Conservation (phyloP, 2,113 vertebrate genomes). For the Origma solitaria region DNA sequence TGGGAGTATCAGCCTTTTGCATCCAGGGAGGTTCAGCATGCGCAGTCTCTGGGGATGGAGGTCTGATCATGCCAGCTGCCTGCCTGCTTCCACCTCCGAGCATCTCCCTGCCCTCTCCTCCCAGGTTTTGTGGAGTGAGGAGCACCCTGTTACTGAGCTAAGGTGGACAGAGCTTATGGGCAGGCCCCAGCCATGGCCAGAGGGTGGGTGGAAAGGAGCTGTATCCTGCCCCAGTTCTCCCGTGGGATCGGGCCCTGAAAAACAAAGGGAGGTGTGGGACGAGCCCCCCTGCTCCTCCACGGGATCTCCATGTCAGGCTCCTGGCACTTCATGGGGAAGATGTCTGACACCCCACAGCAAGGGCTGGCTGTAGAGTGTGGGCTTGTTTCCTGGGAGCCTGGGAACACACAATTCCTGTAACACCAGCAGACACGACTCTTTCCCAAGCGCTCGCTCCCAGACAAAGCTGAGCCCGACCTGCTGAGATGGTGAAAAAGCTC, state of each 20-base stretch:
- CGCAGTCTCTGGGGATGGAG: neutral
- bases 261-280: neutral
- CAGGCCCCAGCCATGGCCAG: neutral
- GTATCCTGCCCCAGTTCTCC: neutral
- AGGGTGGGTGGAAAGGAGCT: neutral
- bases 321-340: neutral
- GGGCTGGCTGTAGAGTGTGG: neutral
- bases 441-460: neutral
- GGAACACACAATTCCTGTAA: neutral
- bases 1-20: neutral
- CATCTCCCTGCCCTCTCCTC: neutral
- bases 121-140: neutral
- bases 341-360: neutral
- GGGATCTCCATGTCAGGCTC: accelerated
- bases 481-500: neutral
- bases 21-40: neutral
- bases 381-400: neutral
- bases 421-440: neutral
- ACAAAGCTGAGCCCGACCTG: conserved; percentile 13
- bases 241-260: accelerated
- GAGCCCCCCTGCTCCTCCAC: neutral
- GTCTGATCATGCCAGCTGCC: neutral
- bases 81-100: accelerated
- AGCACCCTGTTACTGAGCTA: neutral
- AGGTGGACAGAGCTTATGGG: neutral